Evolutionary conservation across 2,113 vertebrate genomes (phyloP), one percentile per base, ranked within the genome.

Genomic region (Rhinichthys klamathensis): DNA sequence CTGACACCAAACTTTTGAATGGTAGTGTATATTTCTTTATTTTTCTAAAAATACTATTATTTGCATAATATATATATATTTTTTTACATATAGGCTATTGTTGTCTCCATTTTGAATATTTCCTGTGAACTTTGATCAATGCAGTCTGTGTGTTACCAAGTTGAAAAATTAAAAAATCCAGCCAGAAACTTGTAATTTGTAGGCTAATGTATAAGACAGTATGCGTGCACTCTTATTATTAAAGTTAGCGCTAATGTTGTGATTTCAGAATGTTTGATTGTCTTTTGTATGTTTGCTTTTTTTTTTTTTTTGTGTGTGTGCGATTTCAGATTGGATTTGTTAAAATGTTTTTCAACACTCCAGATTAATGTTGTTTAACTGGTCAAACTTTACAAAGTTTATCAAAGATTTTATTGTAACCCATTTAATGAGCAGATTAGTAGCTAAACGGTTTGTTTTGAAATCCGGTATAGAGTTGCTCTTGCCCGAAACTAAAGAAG

Each of bases 361-460:
- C 30, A 58, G 30, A 60, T 78, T 15, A 18, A 75, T 30, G 15
- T 44, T 51, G 4, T 70, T 70, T 23, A 73, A 73, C 38, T 49
- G 46, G n/a, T 74, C 12, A 49, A 74, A 46, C 41, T 16, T 25
- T 16, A 27, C 72, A 44, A 74, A 15, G 70, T 27, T 49, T 46
- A 44, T 73, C 2, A 46, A 73, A 73, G 23, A 41, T 12, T 49
- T 27, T 27, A 11, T 74, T 25, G 25, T 65, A 21, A 67, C 15
- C 4, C 7, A 58, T 78, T 32, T 25, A 41, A 70, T 75, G 73
- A 63, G 49, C 38, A 51, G 35, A 73, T 27, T 44, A 63, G 6
- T 63, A 32, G 7, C 69, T 11, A 56, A 49, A 6, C n/a, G 65
- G 21, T 77, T 56, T 83, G 7, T 77, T 87, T 82, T 51, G 25